phyloP scores from a whole-genome alignment of 2,888 invertebrate species.

The Proisotoma minuta region DNA sequence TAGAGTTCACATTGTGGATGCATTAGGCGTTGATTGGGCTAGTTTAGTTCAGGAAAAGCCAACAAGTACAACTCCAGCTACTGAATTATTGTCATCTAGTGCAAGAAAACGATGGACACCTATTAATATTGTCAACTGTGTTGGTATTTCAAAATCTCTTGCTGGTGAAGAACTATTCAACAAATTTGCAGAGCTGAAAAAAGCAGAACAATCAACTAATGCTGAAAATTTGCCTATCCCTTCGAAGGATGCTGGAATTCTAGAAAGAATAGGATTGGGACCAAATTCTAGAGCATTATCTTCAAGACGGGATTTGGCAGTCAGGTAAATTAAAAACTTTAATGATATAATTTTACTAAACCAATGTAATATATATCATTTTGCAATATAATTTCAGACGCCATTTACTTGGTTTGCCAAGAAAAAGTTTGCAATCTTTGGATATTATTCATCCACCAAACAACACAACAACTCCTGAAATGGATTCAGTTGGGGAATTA shows the following conservation, averaged over 20 bases:
- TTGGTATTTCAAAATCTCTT: constrained; percentile 73
- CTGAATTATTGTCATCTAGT: constrained; percentile 51
- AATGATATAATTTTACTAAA: not conserved
- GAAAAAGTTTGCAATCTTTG: constrained; percentile 38
- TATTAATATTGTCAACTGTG: constrained; percentile 64
- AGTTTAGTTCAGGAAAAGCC: constrained; percentile 64
- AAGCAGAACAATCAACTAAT: constrained; percentile 29
- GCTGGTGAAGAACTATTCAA: constrained; percentile 64
- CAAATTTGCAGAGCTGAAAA: constrained; percentile 49
- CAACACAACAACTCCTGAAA: constrained; percentile 29
- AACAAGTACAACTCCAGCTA: constrained; percentile 61
- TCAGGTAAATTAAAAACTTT: constrained; percentile 51
- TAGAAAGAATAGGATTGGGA: constrained; percentile 55
- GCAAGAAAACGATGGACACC: constrained; percentile 72
- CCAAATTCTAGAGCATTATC: constrained; percentile 71
- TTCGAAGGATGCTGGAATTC: constrained; percentile 39
- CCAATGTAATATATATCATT: not conserved
- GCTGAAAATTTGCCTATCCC: constrained; percentile 43
- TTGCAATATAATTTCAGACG: constrained; percentile 27
- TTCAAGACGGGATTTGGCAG: constrained; percentile 71
- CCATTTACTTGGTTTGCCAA: constrained; percentile 40
- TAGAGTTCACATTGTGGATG: constrained; percentile 68
- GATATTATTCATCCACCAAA: constrained; percentile 36
- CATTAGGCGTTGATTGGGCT: constrained; percentile 93
- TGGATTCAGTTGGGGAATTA: constrained; percentile 38